phyloP scores from a whole-genome alignment of 2,113 vertebrate genomes.

The Hoplias malabaricus region DNA sequence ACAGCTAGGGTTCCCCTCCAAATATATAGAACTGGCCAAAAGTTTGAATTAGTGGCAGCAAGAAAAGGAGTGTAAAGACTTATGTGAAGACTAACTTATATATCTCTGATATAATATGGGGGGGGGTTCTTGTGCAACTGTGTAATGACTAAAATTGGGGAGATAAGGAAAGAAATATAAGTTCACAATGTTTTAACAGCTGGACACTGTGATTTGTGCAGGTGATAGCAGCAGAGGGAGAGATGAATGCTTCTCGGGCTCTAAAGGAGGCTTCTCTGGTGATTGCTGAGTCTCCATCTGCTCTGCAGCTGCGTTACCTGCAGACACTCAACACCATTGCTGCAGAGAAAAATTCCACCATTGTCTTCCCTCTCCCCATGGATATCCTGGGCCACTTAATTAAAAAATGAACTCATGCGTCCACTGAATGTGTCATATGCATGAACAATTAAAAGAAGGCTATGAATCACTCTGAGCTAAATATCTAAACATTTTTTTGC shows the following conservation, averaged over 20 bases:
- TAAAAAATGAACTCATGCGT: slow-evolving; percentile 57
- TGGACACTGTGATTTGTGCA: slow-evolving; percentile 31
- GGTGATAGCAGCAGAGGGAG: slow-evolving; percentile 79
- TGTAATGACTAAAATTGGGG: no score
- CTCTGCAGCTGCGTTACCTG: slow-evolving; percentile 83
- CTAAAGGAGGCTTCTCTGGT: slow-evolving; percentile 85
- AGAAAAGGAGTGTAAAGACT: no score
- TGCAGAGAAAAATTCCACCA: slow-evolving; percentile 88
- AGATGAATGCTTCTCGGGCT: slow-evolving; percentile 85
- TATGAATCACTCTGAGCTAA: not conserved
- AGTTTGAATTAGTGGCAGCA: no score
- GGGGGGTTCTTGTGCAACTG: no score
- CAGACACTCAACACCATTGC: slow-evolving; percentile 83
- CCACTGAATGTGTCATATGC: not conserved
- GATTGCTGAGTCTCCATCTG: slow-evolving; percentile 78
- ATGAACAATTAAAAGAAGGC: not conserved
- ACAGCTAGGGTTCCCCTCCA: no score
- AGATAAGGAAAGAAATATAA: no score
- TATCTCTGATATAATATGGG: no score
- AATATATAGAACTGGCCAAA: no score
- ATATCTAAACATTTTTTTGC: no score
- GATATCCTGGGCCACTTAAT: slow-evolving; percentile 76
- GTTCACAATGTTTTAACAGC: not conserved
- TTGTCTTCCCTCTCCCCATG: slow-evolving; percentile 87
- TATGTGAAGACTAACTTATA: no score